Evolutionary conservation across 2,797 vertebrate genomes (phyloP).

Genomic region (Lutjanus campechanus): DNA sequence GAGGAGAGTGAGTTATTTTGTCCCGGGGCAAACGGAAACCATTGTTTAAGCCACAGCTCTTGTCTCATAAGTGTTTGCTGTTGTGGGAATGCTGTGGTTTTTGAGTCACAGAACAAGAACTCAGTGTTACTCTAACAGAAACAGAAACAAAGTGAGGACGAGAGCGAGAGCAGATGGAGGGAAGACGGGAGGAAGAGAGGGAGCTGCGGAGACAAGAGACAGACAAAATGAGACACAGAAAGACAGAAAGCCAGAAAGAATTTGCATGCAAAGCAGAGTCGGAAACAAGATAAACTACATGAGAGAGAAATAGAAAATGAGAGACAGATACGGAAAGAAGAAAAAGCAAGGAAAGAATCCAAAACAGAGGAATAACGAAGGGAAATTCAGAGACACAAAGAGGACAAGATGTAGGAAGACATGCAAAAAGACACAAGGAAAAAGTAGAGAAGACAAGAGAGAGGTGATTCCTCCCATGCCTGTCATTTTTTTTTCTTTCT

Average conservation of each 20-base stretch:
- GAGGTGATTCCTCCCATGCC: slow-evolving; percentile 47
- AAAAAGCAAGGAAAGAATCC: neutral
- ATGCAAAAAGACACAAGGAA: slow-evolving; percentile 4
- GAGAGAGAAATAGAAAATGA: slow-evolving; percentile 22
- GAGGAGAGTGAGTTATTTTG: slow-evolving; percentile 66
- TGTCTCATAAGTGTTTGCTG: slow-evolving; percentile 77
- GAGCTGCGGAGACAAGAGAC: slow-evolving; percentile 25
- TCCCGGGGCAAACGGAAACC: slow-evolving; percentile 75
- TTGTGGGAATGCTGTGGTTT: slow-evolving; percentile 76
- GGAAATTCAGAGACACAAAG: neutral
- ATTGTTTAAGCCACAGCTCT: slow-evolving; percentile 78
- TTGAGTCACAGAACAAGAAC: slow-evolving; percentile 63
- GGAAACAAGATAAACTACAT: slow-evolving; percentile 40
- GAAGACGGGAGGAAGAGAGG: slow-evolving; percentile 19
- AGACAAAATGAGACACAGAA: slow-evolving; percentile 33
- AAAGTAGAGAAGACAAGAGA: slow-evolving; percentile 42
- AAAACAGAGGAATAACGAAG: neutral
- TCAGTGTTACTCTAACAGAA: slow-evolving; percentile 44
- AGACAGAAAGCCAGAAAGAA: slow-evolving; percentile 24
- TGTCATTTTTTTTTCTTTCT: slow-evolving; percentile 53
- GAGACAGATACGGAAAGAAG: neutral
- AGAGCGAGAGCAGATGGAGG: slow-evolving; percentile 35
- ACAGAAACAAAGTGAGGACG: slow-evolving; percentile 45
- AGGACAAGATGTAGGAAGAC: neutral
- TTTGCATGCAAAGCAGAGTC: slow-evolving; percentile 38